Conservation (phyloP, 2,888 invertebrate genomes). For the Lasioglossum oenotherae region DNA sequence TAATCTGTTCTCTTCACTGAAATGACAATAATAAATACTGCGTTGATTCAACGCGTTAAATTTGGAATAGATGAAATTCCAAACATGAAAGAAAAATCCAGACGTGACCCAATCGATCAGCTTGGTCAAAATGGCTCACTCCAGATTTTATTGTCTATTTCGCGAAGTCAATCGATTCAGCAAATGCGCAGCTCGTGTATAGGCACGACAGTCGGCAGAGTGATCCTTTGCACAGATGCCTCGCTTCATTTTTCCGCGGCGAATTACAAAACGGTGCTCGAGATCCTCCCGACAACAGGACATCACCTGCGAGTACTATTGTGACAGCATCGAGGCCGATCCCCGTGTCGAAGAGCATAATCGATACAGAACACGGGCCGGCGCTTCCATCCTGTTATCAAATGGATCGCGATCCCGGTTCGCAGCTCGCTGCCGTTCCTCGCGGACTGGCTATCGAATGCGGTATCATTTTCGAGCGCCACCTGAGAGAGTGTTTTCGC, state of each 20-base stretch:
- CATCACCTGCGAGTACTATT: constrained; percentile 7
- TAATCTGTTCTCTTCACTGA: background rate
- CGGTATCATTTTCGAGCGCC: background rate
- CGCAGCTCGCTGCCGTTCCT: background rate
- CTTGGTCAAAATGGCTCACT: no score
- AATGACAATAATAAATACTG: background rate
- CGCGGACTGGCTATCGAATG: background rate
- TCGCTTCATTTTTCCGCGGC: background rate
- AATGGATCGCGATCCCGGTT: background rate
- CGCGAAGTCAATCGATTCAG: background rate
- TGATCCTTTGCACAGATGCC: background rate
- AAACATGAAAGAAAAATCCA: no score
- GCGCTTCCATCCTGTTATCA: background rate
- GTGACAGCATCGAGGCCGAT: constrained; percentile 3
- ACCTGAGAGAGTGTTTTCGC: constrained; percentile 41
- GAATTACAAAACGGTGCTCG: background rate
- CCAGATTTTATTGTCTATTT: background rate
- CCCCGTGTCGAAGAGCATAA: background rate
- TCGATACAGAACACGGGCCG: background rate
- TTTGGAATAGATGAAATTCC: no score
- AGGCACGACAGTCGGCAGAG: background rate
- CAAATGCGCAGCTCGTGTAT: background rate
- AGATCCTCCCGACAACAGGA: background rate
- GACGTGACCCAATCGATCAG: no score
- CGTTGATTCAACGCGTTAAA: no score